Conservation (phyloP, 2,888 invertebrate species). For the Malthinus flaveolus region DNA sequence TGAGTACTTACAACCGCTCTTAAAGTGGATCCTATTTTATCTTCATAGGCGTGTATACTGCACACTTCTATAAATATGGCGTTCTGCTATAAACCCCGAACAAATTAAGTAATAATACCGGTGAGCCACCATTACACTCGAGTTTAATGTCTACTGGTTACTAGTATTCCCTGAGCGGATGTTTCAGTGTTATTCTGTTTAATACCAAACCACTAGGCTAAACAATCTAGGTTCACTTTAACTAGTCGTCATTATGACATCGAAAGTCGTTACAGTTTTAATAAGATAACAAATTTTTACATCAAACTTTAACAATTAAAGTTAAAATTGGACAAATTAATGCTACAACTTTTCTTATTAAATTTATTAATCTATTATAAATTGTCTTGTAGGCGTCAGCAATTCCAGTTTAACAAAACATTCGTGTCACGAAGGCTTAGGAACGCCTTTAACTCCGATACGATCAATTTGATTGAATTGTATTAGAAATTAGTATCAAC, state of each 20-base stretch:
- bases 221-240: constrained; percentile 15
- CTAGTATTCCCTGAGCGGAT: constrained; percentile 26
- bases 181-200: constrained; percentile 25
- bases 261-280: constrained; percentile 3
- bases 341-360: too few relatives aligned
- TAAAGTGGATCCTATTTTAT: constrained; percentile 27
- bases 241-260: constrained; percentile 10
- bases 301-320: constrained; percentile 1
- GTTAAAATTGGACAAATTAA: not conserved
- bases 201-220: constrained; percentile 19
- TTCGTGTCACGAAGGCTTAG: too few relatives aligned
- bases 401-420: too few relatives aligned
- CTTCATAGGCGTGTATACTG: constrained; percentile 19
- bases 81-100: constrained; percentile 27
- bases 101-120: constrained; percentile 31
- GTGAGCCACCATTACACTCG: constrained; percentile 27
- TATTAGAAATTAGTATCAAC: too few relatives aligned
- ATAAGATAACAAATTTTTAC: constrained; percentile 6
- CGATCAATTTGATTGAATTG: too few relatives aligned
- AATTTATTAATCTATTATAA: too few relatives aligned
- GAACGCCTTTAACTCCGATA: too few relatives aligned
- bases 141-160: constrained; percentile 26
- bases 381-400: too few relatives aligned
- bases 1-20: constrained; percentile 23
- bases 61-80: constrained; percentile 26